A percentile compares a stretch with the other conserved stretches of the same genome.
phyloP scores from a whole-genome alignment of 2,888 invertebrate species.

The Thymelicus sylvestris region DNA sequence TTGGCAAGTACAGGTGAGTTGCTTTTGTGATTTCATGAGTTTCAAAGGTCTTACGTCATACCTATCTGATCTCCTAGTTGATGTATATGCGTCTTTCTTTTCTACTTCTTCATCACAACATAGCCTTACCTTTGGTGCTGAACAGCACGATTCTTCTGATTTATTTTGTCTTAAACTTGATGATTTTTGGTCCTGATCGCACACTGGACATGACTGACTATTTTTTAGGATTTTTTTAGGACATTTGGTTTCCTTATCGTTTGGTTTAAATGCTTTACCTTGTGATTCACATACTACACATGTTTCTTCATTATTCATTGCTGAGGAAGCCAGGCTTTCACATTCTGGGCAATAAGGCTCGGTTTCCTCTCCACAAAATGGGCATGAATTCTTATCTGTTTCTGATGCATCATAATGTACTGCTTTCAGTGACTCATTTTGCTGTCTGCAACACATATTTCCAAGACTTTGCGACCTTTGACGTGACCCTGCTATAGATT shows the following conservation, averaged over 20 bases:
- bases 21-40: conserved; percentile 32
- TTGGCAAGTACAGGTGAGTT: conserved; percentile 26
- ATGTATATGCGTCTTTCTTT: conserved; percentile 40
- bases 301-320: neutral
- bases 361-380: neutral
- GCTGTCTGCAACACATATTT: neutral
- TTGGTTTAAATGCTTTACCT: neutral
- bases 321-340: neutral
- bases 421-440: neutral
- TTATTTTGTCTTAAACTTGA: conserved; percentile 6
- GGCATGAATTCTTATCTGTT: neutral
- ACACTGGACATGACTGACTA: conserved; percentile 9
- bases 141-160: conserved; percentile 17
- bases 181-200: neutral
- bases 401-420: neutral
- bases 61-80: conserved; percentile 42
- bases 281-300: conserved; percentile 28
- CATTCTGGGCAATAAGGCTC: neutral
- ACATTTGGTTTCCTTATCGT: neutral
- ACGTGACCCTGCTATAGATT: neutral
- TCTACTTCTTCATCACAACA: conserved; percentile 5
- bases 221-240: neutral
- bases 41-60: conserved; percentile 46
- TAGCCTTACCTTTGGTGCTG: neutral
- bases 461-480: conserved; percentile 17